phyloP scores from a whole-genome alignment of 2,113 vertebrate species.

The Neogobius melanostomus region DNA sequence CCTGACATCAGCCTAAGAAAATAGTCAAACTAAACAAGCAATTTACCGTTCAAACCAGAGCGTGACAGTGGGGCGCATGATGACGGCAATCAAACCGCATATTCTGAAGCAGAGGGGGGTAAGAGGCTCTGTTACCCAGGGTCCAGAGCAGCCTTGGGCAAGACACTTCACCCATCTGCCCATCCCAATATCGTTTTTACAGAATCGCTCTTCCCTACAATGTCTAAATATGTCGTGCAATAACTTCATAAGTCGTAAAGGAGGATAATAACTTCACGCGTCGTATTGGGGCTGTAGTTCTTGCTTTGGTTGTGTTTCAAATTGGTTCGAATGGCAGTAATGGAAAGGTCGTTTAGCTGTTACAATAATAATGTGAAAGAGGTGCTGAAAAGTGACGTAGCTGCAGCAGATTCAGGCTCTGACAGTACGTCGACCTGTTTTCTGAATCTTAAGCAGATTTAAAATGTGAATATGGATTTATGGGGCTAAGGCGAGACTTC shows the following conservation, averaged over 20 bases:
- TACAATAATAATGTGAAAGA: not conserved
- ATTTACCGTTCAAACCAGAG: constrained; percentile 21
- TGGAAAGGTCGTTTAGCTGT: not conserved
- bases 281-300: not conserved
- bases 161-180: no score
- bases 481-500: not conserved
- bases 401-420: not conserved
- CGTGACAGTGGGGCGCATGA: not conserved
- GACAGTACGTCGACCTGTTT: not conserved
- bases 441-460: not conserved
- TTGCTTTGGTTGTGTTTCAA: constrained; percentile 25
- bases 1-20: constrained; percentile 55
- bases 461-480: not conserved
- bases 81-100: no score
- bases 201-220: not conserved
- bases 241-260: constrained; percentile 10
- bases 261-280: constrained; percentile 8
- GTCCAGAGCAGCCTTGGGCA: no score
- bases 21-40: constrained; percentile 37
- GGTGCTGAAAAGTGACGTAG: constrained; percentile 8
- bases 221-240: constrained; percentile 17
- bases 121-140: no score
- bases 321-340: constrained; percentile 9
- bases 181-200: no score
- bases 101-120: no score